A percentile compares a stretch with the other conserved stretches of the same genome.
phyloP scores from a whole-genome alignment of 2,888 invertebrate genomes.

The Drosophila basisetae region DNA sequence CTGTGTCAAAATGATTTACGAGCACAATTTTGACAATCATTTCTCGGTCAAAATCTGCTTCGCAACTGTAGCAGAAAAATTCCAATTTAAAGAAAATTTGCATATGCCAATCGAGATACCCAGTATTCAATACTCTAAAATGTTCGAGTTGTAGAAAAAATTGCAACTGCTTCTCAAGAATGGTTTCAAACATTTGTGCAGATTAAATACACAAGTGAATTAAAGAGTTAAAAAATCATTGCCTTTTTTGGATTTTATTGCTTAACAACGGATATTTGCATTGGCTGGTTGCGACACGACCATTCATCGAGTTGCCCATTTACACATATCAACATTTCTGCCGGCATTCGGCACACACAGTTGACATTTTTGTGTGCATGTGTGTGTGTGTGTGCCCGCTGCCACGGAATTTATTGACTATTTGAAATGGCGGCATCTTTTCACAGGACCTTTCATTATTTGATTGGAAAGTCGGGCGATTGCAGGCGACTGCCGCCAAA shows the following conservation, averaged over 20 bases:
- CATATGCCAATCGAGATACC: conserved; percentile 1
- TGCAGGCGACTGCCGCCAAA: not conserved
- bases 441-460: conserved; percentile 33
- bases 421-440: conserved; percentile 35
- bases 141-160: not conserved
- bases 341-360: conserved; percentile 32
- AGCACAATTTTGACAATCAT: conserved; percentile 48
- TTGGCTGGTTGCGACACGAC: conserved; percentile 20
- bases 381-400: conserved; percentile 6
- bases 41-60: conserved; percentile 18
- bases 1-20: conserved; percentile 58
- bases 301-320: conserved; percentile 26
- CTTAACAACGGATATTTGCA: conserved; percentile 45
- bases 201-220: conserved; percentile 2
- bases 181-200: conserved; percentile 4
- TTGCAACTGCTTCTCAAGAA: not conserved
- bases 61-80: conserved; percentile 11
- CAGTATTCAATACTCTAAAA: not conserved
- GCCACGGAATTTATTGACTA: conserved; percentile 49
- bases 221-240: conserved; percentile 3
- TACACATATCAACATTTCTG: conserved; percentile 32
- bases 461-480: conserved; percentile 19
- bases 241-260: conserved; percentile 21
- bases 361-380: conserved; percentile 1
- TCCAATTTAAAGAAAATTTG: conserved; percentile 36